Evolutionary conservation across 2,888 invertebrate species (phyloP), one percentile per base, ranked within the genome.

Genomic region (Nesidiocoris tenuis): DNA sequence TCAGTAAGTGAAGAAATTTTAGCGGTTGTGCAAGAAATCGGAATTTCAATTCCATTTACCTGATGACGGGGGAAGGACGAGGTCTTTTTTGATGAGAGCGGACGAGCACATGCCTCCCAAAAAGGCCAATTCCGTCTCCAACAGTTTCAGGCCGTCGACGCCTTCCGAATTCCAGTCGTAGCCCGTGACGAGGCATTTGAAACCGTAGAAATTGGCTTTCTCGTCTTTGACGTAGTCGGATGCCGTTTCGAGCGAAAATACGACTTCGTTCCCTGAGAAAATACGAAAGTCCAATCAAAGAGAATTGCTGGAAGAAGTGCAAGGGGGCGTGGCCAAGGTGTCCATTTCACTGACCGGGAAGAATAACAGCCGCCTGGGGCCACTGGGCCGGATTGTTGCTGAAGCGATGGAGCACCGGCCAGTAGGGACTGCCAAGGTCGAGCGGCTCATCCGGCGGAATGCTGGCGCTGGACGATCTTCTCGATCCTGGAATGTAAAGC

Each of bases 161-260:
- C 81, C 77, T 82, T 83, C 87, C 82, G 84, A 86, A 84, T 87
- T 90, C 90, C 89, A 95, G 84, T 90, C 96, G 84, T 89, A 95
- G 78, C 91, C 96, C 82, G 92, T 89, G 74, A 92, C 90, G 25
- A 93, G 85, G 82, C 93, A 93, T 79, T 89, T 94, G 86, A 91
- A 97, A 80, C 88, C 93, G 83, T 89, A 95, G 78, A 90, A 90
- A 82, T 89, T 89, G 0, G 90, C 90, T 81, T 92, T 90, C 80
- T 94, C 96, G 84, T 95, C 95, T 82, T 94, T 94, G 78, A 95
- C 89, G 84, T 97, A 98, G 83, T 97, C 92, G 0, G 97, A 94
- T 0, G 97, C 95, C 0, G 98, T 97, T 85, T 98, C 98, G 82
- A 99, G 83, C 0, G 96, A 96, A 84, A 98, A 96, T 81, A 96